Evolutionary conservation across 2,113 vertebrate species (phyloP), one percentile per base, ranked within the genome.

Genomic region (Rhinolophus sinicus): DNA sequence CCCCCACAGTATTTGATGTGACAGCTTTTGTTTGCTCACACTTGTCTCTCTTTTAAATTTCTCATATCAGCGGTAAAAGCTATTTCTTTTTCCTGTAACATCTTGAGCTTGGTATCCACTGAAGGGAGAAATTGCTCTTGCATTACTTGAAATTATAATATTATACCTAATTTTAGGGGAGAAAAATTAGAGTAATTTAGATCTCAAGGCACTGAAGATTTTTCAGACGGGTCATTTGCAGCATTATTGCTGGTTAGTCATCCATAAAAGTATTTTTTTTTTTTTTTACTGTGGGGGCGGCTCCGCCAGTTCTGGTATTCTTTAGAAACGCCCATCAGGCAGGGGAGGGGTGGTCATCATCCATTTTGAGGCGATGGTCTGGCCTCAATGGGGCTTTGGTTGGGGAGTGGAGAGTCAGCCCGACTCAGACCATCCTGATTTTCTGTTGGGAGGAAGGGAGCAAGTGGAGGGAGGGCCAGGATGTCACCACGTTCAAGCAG

Each of bases 21-120:
- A 98, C 98, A 98, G 98, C 97, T 98, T 98, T 98, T 98, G 98
- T 98, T 99, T 98, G 97, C 97, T 98, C 97, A 97, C 98, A 98
- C 97, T 98, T 98, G 96, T 97, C 89, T 98, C 96, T 97, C 97
- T 97, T 87, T 97, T 96, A 97, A 98, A 98, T 97, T 97, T 95
- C 93, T 94, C 97, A 2, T 97, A 97, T 98, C 95, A 97, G 97
- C 95, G 97, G 96, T 92, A 93, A 97, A 94, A 96, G 93, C 91
- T 96, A 96, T 93, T 98, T 98, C 98, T 98, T 97, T 98, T 97
- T 97, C 96, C 97, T 97, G 89, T 96, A 97, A 97, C 95, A 98
- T 96, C 97, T 98, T 98, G 97, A 78, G 93, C 90, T 98, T 94
- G 94, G 95, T 97, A 97, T 81, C 97, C 94, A 92, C 10, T 76